These are phyloP conservation scores for Orius insidiosus DNA, from an alignment of 1,140 invertebrate genomes.

Conservation along the genomic window DNA sequence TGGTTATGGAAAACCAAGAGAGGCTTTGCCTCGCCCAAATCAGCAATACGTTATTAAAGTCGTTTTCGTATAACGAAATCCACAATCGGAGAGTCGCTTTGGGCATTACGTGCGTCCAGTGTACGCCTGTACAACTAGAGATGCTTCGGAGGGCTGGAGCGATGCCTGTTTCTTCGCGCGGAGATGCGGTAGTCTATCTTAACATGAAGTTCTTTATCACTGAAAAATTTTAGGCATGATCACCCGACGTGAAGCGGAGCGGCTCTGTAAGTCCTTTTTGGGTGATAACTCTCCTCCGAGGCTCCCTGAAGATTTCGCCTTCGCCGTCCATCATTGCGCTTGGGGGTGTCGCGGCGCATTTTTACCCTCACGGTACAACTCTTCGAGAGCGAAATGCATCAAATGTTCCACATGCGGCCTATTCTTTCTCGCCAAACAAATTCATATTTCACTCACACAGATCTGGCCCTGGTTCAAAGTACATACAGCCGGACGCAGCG, in stretches of 20 bases:
- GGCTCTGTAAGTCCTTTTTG: constrained; percentile 88
- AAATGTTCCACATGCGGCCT: constrained; percentile 80
- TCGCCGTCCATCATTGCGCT: constrained; percentile 85
- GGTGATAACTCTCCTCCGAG: constrained; percentile 84
- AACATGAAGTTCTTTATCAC: neutral
- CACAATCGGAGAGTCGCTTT: constrained; percentile 85
- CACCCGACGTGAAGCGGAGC: constrained; percentile 82
- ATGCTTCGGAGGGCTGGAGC: constrained; percentile 82
- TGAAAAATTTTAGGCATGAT: constrained; percentile 50
- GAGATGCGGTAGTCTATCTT: constrained; percentile 48
- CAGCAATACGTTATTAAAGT: constrained; percentile 84
- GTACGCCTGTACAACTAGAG: constrained; percentile 90
- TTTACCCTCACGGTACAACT: constrained; percentile 76
- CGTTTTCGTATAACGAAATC: constrained; percentile 96
- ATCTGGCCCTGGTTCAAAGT: constrained; percentile 63
- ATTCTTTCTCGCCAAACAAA: constrained; percentile 95
- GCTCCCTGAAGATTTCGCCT: constrained; percentile 88
- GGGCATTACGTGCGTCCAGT: constrained; percentile 93
- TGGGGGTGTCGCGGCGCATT: constrained; percentile 90
- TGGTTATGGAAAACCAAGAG: constrained; percentile 82
- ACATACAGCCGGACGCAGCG: constrained; percentile 89
- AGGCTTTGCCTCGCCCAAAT: constrained; percentile 90
- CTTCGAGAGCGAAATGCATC: constrained; percentile 87
- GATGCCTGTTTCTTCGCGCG: constrained; percentile 91
- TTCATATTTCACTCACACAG: constrained; percentile 96